These are phyloP conservation scores for Protonemura montana DNA, from an alignment of 2,888 invertebrate genomes.

Conservation along the genomic window DNA sequence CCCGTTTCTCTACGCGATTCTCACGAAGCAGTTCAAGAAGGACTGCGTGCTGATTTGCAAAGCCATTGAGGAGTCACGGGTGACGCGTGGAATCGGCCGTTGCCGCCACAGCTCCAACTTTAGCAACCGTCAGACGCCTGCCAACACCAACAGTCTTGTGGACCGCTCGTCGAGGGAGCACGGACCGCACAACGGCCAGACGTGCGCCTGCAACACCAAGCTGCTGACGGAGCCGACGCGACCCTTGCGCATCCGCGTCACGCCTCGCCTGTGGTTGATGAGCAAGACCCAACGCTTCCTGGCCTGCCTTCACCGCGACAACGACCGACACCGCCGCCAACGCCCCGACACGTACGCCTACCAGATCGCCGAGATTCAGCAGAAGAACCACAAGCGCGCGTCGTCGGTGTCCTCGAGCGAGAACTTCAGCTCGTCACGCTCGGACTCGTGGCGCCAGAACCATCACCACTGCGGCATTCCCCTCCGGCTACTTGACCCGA, in stretches of 20 bases:
- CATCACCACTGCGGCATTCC: slow-evolving; percentile 80
- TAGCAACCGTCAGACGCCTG: slow-evolving; percentile 86
- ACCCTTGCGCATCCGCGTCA: slow-evolving; percentile 55
- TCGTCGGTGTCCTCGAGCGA: slow-evolving; percentile 88
- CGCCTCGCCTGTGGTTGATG: slow-evolving; percentile 57
- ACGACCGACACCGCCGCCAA: slow-evolving; percentile 58
- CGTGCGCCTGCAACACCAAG: slow-evolving; percentile 68
- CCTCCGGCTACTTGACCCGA: slow-evolving; percentile 74
- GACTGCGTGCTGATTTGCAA: slow-evolving; percentile 96
- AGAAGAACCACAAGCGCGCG: slow-evolving; percentile 78
- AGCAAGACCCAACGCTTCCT: slow-evolving; percentile 63
- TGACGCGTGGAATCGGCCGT: slow-evolving; percentile 85
- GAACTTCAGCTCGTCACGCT: slow-evolving; percentile 87
- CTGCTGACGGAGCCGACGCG: slow-evolving; percentile 57
- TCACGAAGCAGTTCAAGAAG: slow-evolving; percentile 97
- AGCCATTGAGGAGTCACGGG: slow-evolving; percentile 92
- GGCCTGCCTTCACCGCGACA: slow-evolving; percentile 58
- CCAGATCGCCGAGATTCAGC: slow-evolving; percentile 76
- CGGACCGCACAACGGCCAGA: slow-evolving; percentile 64
- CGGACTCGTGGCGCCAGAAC: slow-evolving; percentile 84
- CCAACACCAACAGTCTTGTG: slow-evolving; percentile 83
- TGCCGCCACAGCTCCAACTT: slow-evolving; percentile 88
- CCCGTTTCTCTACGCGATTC: slow-evolving; percentile 96
- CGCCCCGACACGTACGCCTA: slow-evolving; percentile 74
- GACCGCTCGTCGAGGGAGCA: slow-evolving; percentile 81